These are phyloP conservation scores for Rhabdomys pumilio DNA, from an alignment of 2,797 vertebrate species.

Conservation along the genomic window DNA sequence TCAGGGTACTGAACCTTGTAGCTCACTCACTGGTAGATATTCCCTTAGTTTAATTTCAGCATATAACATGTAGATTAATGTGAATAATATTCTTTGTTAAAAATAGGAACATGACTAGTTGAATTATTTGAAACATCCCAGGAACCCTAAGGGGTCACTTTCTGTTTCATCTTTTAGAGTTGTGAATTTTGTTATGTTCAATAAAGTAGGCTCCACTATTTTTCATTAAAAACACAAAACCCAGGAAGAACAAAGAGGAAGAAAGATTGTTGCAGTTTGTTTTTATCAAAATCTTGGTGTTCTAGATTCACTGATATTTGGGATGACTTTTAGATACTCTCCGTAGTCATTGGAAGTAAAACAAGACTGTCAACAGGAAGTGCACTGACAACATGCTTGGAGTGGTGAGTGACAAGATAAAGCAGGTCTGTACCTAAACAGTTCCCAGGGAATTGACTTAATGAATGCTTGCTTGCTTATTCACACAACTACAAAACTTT, in stretches of 20 bases:
- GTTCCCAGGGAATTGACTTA: neutral
- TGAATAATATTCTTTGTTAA: neutral
- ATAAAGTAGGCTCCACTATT: neutral
- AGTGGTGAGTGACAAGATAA: too few species aligned
- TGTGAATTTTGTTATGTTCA: slow-evolving; percentile 7
- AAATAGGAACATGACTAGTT: neutral
- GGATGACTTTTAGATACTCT: neutral
- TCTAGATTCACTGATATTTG: neutral
- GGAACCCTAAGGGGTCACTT: neutral
- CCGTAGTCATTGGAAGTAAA: neutral
- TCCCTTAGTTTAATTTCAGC: neutral
- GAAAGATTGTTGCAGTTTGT: neutral
- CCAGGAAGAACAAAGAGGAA: neutral
- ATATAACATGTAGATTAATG: neutral
- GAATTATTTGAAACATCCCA: neutral
- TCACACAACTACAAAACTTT: neutral
- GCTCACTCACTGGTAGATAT: neutral
- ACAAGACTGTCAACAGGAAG: neutral
- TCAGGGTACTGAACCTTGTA: neutral
- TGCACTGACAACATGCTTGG: neutral
- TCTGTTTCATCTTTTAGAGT: neutral
- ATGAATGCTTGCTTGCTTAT: neutral
- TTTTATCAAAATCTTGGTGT: neutral
- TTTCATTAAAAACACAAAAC: slow-evolving; percentile 14
- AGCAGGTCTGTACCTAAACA: neutral